Evolutionary conservation across 2,888 invertebrate genomes (phyloP), one percentile per base, ranked within the genome.

Genomic region (Ophion slaviceki): DNA sequence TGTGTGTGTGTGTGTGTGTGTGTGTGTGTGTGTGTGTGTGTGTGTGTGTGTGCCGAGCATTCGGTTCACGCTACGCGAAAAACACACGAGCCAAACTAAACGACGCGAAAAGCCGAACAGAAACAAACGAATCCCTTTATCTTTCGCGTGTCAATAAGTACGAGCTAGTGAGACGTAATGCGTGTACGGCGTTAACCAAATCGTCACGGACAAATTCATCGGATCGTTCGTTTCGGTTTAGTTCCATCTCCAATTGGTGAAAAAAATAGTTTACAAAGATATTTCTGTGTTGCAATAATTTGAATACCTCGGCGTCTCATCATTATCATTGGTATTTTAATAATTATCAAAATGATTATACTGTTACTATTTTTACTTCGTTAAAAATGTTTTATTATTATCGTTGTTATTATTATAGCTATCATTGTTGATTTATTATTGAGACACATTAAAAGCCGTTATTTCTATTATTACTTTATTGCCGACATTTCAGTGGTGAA

Each of bases 131-230:
- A 53, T 53, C 17, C 53, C 24, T 81, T 11, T 47, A 45, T 47
- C 24, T 20, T n/a, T 28, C 64, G 64, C 24, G 40, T 67, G 36
- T 74, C 64, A 64, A 64, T 67, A 74, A 80, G 67, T 67, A 10
- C 67, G 59, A 72, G 66, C 28, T 62, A 66, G 53, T 64, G 57
- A 57, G 36, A 36, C 32, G 36, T 7, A 57, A 36, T 66, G 47
- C 76, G 53, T 57, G 2, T 32, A 17, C 6, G 11, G 17, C 66
- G 36, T 28, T 17, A 57, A 11, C 66, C 66, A 20, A 67, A n/a
- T 67, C 67, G 67, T 17, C 36, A 40, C 67, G 14, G n/a, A 2
- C 24, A 14, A 47, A 24, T 28, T 24, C 24, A 28, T 75, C n/a
- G 40, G 45, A n/a, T 24, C 62, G 47, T 62, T n/a, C 32, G 17